Base-by-base conservation (phyloP, 2,888 invertebrate species). In the Oscheius sp. region DNA sequence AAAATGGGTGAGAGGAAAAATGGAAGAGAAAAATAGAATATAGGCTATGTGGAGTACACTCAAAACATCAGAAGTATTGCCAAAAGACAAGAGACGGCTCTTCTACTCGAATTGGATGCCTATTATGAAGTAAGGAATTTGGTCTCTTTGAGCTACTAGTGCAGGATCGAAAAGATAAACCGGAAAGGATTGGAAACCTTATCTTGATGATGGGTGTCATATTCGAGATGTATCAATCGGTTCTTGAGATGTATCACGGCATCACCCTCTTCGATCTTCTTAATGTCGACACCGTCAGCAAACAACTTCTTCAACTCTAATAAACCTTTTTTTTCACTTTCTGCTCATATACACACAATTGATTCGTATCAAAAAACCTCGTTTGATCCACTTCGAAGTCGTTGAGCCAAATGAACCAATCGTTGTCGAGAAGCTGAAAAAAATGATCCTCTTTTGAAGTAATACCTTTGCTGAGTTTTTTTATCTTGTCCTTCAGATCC, bases 21-120 rank as follows among this genome's bases (percentile, higher is more conserved):
- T 22, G 5, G 56, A 50, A 41, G 41, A 20, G 41, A 41, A 41
- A 41, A 28, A 12, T 17, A 44, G 28, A 50, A 67, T 75, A 33
- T 57, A 75, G 74, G 73, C 1, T 76, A 76, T 56, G 71, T 70
- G 28, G 76, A 76, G 41, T 76, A 63, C 45, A 68, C 76, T 8
- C 65, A 64, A 22, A 66, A 68, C 8, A 70, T 76, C 57, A 64
- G 68, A 50, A 49, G 36, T 8, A 33, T 76, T 8, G 76, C 65
- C n/a, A 71, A 72, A 41, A 73, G 71, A 45, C 73, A 76, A 51
- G 72, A 74, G 30, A 65, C 41, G 32, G 73, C 65, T 1, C 12
- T 76, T 1, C 45, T 76, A 4, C 26, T 59, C 20, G 76, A 73
- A 2, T 47, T 76, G 0, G 54, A 70, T 17, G 67, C 44, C 20